Base-by-base conservation (phyloP, 2,797 vertebrate species). In the Microctenopoma stevenorrisi region DNA sequence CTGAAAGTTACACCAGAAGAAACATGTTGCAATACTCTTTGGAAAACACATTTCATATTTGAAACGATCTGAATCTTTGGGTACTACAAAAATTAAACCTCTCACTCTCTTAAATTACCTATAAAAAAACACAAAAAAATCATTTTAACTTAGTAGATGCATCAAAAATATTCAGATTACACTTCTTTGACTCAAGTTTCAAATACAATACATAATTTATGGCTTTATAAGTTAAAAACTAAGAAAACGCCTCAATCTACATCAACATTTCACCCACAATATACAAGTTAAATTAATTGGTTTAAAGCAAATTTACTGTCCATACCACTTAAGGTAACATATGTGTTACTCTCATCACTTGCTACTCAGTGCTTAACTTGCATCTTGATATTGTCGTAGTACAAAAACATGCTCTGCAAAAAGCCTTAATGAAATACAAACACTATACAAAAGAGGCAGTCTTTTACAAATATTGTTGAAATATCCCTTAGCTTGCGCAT, bases 131-230 rank as follows among this genome's bases (percentile, higher is more conserved):
- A 69, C 81, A 82, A 85, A 68, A 69, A 86, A 69, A 74, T 74
- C 68, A 69, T 88, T 87, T 93, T 89, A 93, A 94, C 92, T 93
- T 94, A 93, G 87, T 91, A 93, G 85, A 92, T 86, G 89, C 91
- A 94, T 93, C 88, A 94, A 95, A 94, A 94, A 93, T 94, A 94
- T 93, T 93, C 92, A 93, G 92, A 92, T 90, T 91, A 92, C 89
- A 91, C 84, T 88, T 92, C 86, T 90, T 93, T 86, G 88, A 93
- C 86, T 94, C 92, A 94, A 94, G 91, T 93, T 92, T 90, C 86
- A 93, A 94, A 95, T 94, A 95, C 90, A 95, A 93, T 93, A 94
- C 90, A 94, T 93, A 93, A 95, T 93, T 94, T 94, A 95, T 94
- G 94, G 93, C 93, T 94, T 94, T 91, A 94, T 94, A 95, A 94